Conservation (phyloP, 2,888 invertebrate genomes). For the Trypoxylon attenuatum region DNA sequence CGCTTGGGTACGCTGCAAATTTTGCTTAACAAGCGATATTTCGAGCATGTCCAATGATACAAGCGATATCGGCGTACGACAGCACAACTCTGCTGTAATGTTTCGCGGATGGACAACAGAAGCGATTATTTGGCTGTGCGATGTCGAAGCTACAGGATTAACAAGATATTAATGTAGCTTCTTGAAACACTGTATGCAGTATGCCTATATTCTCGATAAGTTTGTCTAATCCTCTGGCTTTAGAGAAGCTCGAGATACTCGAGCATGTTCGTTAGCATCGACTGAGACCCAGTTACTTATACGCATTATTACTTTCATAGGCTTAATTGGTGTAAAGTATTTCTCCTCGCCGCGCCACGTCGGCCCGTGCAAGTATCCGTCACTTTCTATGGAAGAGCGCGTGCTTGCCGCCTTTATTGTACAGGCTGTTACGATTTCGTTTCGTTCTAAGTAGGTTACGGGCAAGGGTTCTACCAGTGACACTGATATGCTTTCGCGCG, state of each 20-base stretch:
- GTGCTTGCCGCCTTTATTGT: background rate
- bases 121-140: background rate
- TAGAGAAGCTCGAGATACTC: too few species aligned
- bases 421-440: slow-evolving; percentile 1
- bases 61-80: background rate
- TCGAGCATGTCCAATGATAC: background rate
- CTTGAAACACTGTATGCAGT: too few species aligned
- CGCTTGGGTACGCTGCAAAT: background rate
- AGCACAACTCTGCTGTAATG: background rate
- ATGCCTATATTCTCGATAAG: too few species aligned
- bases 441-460: slow-evolving; percentile 4
- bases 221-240: too few species aligned
- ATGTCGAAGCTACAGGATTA: background rate
- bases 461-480: background rate
- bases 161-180: background rate
- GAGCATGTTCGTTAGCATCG: too few species aligned
- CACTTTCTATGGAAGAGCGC: background rate
- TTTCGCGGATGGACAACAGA: background rate
- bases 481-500: slow-evolving; percentile 3
- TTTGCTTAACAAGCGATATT: background rate
- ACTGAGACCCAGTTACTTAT: too few species aligned
- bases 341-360: background rate
- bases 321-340: background rate
- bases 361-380: background rate
- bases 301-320: background rate